Percentiles rank a stretch among this genome's conserved stretches.
Conservation (phyloP, 2,888 invertebrate species). For the Acronicta leporina region DNA sequence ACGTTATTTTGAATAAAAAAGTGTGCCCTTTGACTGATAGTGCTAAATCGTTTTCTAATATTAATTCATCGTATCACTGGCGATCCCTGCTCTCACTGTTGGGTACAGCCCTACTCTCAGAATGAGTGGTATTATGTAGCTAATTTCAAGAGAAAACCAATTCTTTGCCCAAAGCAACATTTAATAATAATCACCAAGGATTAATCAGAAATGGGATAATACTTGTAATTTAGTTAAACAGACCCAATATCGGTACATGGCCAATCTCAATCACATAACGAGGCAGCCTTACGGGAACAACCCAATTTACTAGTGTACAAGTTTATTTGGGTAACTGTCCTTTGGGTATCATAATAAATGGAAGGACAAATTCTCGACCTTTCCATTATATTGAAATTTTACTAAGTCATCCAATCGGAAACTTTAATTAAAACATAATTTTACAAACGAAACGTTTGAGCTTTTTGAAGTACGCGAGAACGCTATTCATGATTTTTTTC, state of each 20-base stretch:
- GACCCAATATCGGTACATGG: slow-evolving; percentile 67
- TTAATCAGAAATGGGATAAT: slow-evolving; percentile 50
- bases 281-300: slow-evolving; percentile 79
- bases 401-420: slow-evolving; percentile 65
- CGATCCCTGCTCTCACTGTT: no score
- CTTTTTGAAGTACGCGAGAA: no score
- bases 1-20: no score
- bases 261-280: slow-evolving; percentile 83
- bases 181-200: slow-evolving; percentile 23
- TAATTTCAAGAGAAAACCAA: no score
- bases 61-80: no score
- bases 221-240: slow-evolving; percentile 59
- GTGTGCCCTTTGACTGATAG: no score
- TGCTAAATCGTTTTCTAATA: no score
- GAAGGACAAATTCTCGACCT: slow-evolving; percentile 80
- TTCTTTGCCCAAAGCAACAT: no score
- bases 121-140: no score
- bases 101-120: no score
- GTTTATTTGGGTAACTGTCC: slow-evolving; percentile 84
- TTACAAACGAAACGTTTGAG: slow-evolving; percentile 5
- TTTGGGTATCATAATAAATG: slow-evolving; percentile 81
- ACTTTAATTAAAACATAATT: slow-evolving; percentile 64
- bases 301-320: slow-evolving; percentile 86
- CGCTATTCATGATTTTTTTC: no score
- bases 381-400: slow-evolving; percentile 79